phyloP scores from a whole-genome alignment of 2,113 vertebrate species.

The Panthera uncia region DNA sequence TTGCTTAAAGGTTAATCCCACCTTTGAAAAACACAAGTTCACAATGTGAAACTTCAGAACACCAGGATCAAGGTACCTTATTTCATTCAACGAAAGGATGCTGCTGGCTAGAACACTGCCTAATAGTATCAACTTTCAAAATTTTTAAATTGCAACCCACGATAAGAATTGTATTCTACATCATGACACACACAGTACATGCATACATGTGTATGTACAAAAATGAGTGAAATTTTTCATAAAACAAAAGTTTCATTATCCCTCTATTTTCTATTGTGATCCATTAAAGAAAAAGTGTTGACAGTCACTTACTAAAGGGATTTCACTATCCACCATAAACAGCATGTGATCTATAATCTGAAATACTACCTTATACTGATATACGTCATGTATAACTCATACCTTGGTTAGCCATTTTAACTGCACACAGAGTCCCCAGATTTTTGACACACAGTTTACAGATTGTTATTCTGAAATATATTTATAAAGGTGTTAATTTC shows the following conservation, averaged over 20 bases:
- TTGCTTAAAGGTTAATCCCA: not conserved
- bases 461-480: not conserved
- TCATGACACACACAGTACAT: not conserved
- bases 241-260: not conserved
- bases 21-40: not conserved
- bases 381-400: not conserved
- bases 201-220: not conserved
- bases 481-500: not conserved
- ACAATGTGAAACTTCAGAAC: not conserved
- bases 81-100: not conserved
- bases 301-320: not conserved
- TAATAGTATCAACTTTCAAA: not conserved
- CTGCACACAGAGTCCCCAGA: not conserved
- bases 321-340: not conserved
- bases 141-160: not conserved
- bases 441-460: constrained; percentile 35
- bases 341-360: not conserved
- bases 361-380: not conserved
- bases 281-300: not conserved
- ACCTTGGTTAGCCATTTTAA: not conserved
- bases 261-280: constrained; percentile 19
- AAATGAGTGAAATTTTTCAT: not conserved
- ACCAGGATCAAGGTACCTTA: not conserved
- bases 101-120: not conserved
- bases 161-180: not conserved